Conservation (phyloP, 2,113 vertebrate genomes). For the Meleagris gallopavo region DNA sequence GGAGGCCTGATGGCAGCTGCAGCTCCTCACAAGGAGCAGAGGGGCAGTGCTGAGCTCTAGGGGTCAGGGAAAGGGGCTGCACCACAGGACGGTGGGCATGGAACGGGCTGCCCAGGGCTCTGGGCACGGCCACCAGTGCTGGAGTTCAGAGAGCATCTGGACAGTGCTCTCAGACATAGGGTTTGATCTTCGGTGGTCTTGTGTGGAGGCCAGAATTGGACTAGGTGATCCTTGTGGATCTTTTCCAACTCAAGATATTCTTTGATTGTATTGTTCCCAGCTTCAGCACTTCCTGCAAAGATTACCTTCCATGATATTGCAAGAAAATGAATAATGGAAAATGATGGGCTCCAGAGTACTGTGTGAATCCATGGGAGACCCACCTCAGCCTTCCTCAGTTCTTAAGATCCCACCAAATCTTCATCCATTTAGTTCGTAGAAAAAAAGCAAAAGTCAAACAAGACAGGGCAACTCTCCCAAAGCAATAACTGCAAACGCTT, state of each 20-base stretch:
- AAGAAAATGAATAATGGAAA: neutral
- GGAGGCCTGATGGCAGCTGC: neutral
- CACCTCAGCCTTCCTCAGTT: neutral
- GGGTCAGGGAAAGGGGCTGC: neutral
- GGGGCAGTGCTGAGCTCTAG: neutral
- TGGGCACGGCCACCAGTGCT: neutral
- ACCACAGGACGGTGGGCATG: neutral
- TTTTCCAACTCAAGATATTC: neutral
- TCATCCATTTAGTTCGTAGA: neutral
- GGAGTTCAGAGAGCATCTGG: neutral
- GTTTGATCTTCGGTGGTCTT: neutral
- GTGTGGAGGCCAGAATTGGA: neutral
- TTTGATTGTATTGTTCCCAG: neutral
- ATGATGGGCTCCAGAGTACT: rapidly evolving
- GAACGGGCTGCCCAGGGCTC: neutral
- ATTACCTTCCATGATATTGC: neutral
- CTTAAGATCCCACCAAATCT: neutral
- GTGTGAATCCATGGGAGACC: neutral
- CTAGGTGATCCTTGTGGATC: neutral
- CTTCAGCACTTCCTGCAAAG: neutral
- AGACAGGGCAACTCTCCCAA: neutral
- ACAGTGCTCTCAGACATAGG: neutral
- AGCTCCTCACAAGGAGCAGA: neutral
- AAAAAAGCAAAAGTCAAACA: neutral
- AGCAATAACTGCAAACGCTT: rapidly evolving